Evolutionary conservation across 2,113 vertebrate genomes (phyloP), one percentile per base, ranked within the genome.

Genomic region (Pelecanus crispus): DNA sequence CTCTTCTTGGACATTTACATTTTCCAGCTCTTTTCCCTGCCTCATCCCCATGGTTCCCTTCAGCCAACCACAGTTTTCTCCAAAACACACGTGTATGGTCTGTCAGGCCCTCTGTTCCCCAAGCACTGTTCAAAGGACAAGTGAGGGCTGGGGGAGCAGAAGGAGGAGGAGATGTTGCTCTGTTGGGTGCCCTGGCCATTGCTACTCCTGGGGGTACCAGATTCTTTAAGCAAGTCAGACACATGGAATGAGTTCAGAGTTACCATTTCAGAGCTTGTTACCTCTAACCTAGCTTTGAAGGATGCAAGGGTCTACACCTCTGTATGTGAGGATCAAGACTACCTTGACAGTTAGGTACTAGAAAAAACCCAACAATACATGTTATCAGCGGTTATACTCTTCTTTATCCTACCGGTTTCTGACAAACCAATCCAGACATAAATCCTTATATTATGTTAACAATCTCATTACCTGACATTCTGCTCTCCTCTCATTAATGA

Each of bases 281-380:
- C 98, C 40, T 94, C 47, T 58, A 81, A 93, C 28, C 24, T 97
- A 67, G 95, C 94, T 50, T 26, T 95, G 56, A 96, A 97, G 75
- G 98, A 98, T 40, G 85, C 93, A 53, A 97, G 93, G 55, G 72
- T 88, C 28, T 98, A 97, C 72, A 92, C 49, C 40, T 95, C 95
- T 88, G 83, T 97, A 81, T 97, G 97, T 24, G 98, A 98, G 52
- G 96, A 98, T 78, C 98, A 96, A 0, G 98, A 40, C 12, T 61
- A 26, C 25, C 26, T 42, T 86, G 26, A 9, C 5, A 50, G 11
- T 58, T 52, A 31, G 10, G 11, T 25, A 17, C 38, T 49, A 24
- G 34, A 78, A 26, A 55, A 4, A 15, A 36, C 45, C 11, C 49
- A 78, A 9, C 13, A 17, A 1, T 16, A 82, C 16, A 56, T 14